These are phyloP conservation scores for Labeo catla DNA, from an alignment of 2,113 vertebrate genomes.

Conservation along the genomic window DNA sequence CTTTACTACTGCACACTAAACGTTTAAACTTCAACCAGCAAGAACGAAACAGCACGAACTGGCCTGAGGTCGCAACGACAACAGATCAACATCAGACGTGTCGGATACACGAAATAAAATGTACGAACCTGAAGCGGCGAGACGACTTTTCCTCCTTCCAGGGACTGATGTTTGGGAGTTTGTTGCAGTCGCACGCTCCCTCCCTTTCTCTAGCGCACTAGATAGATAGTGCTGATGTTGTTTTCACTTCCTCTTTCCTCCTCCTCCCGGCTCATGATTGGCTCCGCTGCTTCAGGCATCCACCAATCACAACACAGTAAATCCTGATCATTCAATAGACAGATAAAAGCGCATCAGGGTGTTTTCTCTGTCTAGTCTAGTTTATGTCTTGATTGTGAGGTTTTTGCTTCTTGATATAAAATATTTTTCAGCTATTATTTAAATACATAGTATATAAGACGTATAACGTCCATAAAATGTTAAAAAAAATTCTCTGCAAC, in stretches of 20 bases:
- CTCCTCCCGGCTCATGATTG: constrained; percentile 73
- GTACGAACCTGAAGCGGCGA: constrained; percentile 72
- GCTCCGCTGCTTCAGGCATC: constrained; percentile 28
- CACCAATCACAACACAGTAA: constrained; percentile 60
- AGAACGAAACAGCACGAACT: neutral
- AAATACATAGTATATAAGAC: neutral
- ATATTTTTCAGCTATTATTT: neutral
- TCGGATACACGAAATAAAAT: neutral
- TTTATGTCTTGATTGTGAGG: neutral
- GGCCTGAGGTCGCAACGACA: neutral
- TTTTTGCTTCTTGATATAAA: neutral
- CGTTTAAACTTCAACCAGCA: constrained; percentile 19
- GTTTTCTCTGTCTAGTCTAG: neutral
- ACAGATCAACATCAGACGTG: neutral
- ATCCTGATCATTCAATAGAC: constrained; percentile 33
- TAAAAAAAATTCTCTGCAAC: neutral
- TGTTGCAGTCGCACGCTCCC: constrained; percentile 55
- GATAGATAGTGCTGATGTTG: constrained; percentile 73
- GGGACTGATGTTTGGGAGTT: constrained; percentile 69
- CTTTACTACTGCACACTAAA: constrained; percentile 12
- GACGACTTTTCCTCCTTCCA: constrained; percentile 65
- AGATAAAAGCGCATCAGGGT: constrained; percentile 3
- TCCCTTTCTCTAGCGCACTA: constrained; percentile 49
- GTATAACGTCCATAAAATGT: neutral
- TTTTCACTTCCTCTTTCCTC: constrained; percentile 78